Evolutionary conservation across 2,113 vertebrate genomes (phyloP).

Genomic region (Oryzias woworae): DNA sequence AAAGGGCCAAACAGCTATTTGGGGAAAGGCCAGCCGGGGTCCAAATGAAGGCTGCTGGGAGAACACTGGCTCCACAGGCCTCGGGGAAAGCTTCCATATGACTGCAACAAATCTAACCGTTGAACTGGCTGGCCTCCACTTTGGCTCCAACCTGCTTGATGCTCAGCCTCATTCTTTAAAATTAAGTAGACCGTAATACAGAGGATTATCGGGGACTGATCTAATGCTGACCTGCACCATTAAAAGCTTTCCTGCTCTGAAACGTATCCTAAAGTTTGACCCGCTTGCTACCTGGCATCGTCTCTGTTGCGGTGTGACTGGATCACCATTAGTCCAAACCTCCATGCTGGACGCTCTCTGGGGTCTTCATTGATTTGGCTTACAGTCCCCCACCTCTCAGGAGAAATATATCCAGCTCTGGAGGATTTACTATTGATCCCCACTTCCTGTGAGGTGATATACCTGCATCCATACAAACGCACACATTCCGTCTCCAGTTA

Average conservation of each 20-base stretch:
- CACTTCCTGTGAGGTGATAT: slow-evolving; percentile 61
- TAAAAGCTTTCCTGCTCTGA: slow-evolving; percentile 22
- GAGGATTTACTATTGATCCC: slow-evolving; percentile 69
- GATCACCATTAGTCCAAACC: slow-evolving; percentile 51
- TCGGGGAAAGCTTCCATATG: slow-evolving; percentile 34
- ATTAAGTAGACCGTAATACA: slow-evolving; percentile 40
- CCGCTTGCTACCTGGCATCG: slow-evolving; percentile 2
- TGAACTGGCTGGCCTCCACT: slow-evolving; percentile 43
- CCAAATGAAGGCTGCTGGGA: slow-evolving; percentile 59
- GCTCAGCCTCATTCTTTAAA: slow-evolving; percentile 33
- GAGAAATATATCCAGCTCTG: slow-evolving; percentile 65
- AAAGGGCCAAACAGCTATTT: slow-evolving; percentile 63
- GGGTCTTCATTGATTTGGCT: slow-evolving; percentile 65
- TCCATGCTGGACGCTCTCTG: slow-evolving; percentile 51
- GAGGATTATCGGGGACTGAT: slow-evolving; percentile 15
- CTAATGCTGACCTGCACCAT: slow-evolving; percentile 29
- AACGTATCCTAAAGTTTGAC: slow-evolving; percentile 37
- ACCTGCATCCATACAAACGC: slow-evolving; percentile 42
- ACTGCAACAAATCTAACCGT: slow-evolving; percentile 61
- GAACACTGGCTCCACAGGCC: slow-evolving; percentile 59
- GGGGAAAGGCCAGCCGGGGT: slow-evolving; percentile 63
- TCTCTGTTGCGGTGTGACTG: slow-evolving; percentile 19
- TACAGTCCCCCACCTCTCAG: slow-evolving; percentile 56
- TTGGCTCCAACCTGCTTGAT: slow-evolving; percentile 34
- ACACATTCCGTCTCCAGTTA: slow-evolving; percentile 40